Conservation (phyloP, 2,797 vertebrate genomes). For the Pygocentrus nattereri region DNA sequence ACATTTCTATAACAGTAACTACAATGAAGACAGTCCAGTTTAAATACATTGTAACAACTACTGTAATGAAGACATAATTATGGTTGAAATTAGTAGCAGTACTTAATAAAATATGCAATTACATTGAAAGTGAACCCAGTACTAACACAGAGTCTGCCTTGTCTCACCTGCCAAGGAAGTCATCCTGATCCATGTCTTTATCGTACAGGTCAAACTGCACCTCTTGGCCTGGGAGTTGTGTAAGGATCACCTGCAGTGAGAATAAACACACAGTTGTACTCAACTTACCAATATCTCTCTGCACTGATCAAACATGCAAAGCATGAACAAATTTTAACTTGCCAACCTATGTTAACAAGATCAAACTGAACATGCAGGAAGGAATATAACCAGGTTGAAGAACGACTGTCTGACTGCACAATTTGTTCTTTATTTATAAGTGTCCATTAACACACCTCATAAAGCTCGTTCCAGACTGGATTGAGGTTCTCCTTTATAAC, state of each 20-base stretch:
- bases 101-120: not conserved
- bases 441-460: constrained; percentile 79
- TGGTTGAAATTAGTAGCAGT: not conserved
- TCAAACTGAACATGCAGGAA: not conserved
- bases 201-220: constrained; percentile 91
- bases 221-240: constrained; percentile 89
- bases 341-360: not conserved
- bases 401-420: not conserved
- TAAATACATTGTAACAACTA: no score
- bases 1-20: not conserved
- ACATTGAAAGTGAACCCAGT: not conserved
- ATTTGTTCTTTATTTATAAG: not conserved
- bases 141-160: not conserved
- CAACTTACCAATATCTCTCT: not conserved
- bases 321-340: not conserved
- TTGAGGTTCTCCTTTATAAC: constrained; percentile 92
- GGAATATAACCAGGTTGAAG: not conserved
- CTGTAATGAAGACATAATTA: no score
- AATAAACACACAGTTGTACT: not conserved
- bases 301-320: constrained; percentile 14
- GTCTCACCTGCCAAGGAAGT: constrained; percentile 89
- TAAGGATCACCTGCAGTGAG: constrained; percentile 84
- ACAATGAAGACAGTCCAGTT: no score
- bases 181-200: constrained; percentile 93
- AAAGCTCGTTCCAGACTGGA: constrained; percentile 91